Evolutionary conservation across 2,797 vertebrate species (phyloP).

Genomic region (Sternotherus odoratus): DNA sequence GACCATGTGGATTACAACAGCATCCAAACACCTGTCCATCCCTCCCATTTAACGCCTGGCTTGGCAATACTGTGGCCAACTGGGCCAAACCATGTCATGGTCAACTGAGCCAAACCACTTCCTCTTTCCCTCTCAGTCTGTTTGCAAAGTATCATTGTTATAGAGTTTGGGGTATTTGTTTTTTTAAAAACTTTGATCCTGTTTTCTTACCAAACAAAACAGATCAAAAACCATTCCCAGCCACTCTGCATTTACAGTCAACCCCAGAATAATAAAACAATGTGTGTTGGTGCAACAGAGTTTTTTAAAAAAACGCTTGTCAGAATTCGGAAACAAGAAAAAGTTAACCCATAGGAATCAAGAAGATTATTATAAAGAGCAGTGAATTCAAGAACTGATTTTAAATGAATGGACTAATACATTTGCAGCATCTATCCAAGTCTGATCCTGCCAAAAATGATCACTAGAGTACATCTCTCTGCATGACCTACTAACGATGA

Average conservation of each 20-base stretch:
- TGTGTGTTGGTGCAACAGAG: background rate
- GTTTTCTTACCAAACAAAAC: background rate
- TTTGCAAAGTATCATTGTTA: background rate
- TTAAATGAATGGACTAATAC: background rate
- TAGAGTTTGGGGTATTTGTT: background rate
- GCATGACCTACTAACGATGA: background rate
- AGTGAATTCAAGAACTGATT: background rate
- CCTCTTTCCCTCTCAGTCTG: background rate
- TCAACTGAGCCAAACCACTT: background rate
- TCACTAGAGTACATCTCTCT: background rate
- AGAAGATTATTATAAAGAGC: background rate
- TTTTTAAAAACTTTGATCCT: background rate
- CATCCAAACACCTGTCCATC: background rate
- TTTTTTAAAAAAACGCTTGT: background rate
- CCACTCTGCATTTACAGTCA: background rate
- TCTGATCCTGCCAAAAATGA: background rate
- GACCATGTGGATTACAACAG: background rate
- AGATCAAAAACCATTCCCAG: background rate
- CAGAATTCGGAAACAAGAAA: background rate
- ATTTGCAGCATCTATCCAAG: background rate
- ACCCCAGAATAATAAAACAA: background rate
- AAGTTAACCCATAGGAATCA: background rate
- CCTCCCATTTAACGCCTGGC: background rate
- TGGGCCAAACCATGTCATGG: background rate
- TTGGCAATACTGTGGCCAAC: background rate